A percentile compares a stretch with the other conserved stretches of the same genome.
Evolutionary conservation across 2,113 vertebrate genomes (phyloP).

Genomic region (Apaloderma vittatum): DNA sequence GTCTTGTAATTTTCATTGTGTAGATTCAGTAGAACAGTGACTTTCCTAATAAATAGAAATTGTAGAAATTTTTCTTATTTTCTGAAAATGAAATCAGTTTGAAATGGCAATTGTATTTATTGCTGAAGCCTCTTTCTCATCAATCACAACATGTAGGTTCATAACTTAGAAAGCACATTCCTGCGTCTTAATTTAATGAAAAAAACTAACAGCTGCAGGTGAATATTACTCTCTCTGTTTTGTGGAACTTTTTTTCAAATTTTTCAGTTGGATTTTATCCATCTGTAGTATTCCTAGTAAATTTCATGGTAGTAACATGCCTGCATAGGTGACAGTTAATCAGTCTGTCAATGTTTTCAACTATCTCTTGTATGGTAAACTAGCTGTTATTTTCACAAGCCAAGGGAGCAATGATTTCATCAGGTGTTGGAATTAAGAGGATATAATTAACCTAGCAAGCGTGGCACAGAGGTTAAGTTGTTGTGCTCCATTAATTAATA

Average conservation of each 20-base stretch:
- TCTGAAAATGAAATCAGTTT: neutral
- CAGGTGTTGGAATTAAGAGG: neutral
- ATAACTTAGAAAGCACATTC: neutral
- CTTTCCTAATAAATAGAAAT: neutral
- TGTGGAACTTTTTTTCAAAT: neutral
- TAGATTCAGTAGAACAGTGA: neutral
- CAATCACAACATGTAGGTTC: neutral
- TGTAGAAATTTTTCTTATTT: neutral
- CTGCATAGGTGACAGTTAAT: neutral
- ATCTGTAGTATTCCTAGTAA: neutral
- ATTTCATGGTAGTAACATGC: neutral
- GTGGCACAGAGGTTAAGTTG: neutral
- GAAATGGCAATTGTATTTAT: neutral
- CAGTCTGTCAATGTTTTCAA: neutral
- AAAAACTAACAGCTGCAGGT: neutral
- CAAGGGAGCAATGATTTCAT: neutral
- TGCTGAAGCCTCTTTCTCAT: neutral
- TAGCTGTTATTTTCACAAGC: neutral
- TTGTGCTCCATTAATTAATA: conserved; percentile 10
- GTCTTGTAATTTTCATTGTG: neutral
- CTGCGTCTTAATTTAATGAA: neutral
- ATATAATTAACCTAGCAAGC: neutral
- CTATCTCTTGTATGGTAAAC: neutral
- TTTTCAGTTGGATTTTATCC: neutral
- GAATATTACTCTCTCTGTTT: neutral